Evolutionary conservation across 1,140 invertebrate genomes (phyloP).

Genomic region (Orchesella cincta): DNA sequence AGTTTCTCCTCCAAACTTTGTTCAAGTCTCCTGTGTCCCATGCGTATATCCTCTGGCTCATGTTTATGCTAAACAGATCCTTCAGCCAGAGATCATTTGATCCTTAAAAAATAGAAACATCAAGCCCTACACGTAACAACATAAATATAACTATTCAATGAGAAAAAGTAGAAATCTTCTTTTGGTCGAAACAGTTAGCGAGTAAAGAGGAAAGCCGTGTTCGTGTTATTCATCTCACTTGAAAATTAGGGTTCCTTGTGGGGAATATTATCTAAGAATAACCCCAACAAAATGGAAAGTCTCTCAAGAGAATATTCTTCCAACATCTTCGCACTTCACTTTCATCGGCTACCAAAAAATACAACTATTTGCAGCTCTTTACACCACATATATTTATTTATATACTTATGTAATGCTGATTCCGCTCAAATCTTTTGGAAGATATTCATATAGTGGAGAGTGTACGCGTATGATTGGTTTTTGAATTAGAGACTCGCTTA

Average conservation of each 20-base stretch:
- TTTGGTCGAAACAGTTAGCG: not conserved
- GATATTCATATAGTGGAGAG: too few relatives aligned
- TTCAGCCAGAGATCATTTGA: not conserved
- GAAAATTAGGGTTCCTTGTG: constrained; percentile 43
- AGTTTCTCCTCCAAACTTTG: not conserved
- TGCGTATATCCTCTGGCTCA: not conserved
- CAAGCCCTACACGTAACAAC: not conserved
- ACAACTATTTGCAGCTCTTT: not conserved
- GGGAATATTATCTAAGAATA: constrained; percentile 49
- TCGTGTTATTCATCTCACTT: constrained; percentile 48
- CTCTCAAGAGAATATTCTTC: constrained; percentile 37
- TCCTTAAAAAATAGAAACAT: too few relatives aligned
- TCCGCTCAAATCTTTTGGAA: too few relatives aligned
- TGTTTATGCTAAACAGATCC: constrained; percentile 13
- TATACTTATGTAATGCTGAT: too few relatives aligned
- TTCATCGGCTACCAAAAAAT: not conserved
- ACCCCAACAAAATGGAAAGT: constrained; percentile 35
- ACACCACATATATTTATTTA: too few relatives aligned
- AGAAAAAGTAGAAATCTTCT: not conserved
- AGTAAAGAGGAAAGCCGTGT: constrained; percentile 49
- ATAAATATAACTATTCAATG: not conserved
- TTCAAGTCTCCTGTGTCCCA: not conserved
- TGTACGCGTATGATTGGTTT: too few relatives aligned
- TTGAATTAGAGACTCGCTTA: too few relatives aligned
- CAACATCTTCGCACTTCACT: not conserved